Percentiles rank a stretch among this genome's conserved stretches.
Conservation (phyloP, 2,113 vertebrate genomes). For the Carassius auratus region DNA sequence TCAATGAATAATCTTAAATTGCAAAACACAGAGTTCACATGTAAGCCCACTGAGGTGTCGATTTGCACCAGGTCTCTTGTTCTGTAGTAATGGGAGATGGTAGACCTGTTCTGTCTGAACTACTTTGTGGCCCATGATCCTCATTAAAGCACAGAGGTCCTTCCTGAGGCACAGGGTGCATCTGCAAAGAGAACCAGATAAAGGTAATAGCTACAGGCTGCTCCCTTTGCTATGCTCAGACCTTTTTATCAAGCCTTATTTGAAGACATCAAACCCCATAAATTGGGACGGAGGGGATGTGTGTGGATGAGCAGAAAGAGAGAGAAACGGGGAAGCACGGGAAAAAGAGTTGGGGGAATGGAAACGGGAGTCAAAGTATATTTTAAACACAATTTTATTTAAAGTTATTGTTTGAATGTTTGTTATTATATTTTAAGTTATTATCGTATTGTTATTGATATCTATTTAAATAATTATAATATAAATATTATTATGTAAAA, state of each 20-base stretch:
- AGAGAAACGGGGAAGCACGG: conserved; percentile 18
- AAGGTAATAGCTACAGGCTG: conserved; percentile 55
- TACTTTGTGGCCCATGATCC: conserved; percentile 29
- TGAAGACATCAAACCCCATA: conserved; percentile 56
- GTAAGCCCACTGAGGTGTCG: background rate
- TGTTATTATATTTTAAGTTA: background rate
- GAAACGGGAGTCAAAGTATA: background rate
- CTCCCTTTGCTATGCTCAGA: conserved; percentile 42
- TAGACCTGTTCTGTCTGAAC: conserved; percentile 2
- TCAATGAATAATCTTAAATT: background rate
- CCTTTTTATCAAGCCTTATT: conserved; percentile 60
- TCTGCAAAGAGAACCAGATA: conserved; percentile 41
- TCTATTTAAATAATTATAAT: background rate
- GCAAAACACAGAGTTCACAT: background rate
- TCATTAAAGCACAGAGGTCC: conserved; percentile 41
- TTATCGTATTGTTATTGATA: background rate
- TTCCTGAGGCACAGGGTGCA: conserved; percentile 33
- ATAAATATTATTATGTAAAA: background rate
- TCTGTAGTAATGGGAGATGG: conserved; percentile 3
- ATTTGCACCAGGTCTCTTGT: background rate
- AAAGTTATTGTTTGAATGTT: background rate
- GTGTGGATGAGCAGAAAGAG: conserved; percentile 46
- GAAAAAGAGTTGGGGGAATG: background rate
- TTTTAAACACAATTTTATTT: background rate
- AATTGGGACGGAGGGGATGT: conserved; percentile 57